These are phyloP conservation scores for Furcula furcula DNA, from an alignment of 2,888 invertebrate genomes.

Conservation along the genomic window DNA sequence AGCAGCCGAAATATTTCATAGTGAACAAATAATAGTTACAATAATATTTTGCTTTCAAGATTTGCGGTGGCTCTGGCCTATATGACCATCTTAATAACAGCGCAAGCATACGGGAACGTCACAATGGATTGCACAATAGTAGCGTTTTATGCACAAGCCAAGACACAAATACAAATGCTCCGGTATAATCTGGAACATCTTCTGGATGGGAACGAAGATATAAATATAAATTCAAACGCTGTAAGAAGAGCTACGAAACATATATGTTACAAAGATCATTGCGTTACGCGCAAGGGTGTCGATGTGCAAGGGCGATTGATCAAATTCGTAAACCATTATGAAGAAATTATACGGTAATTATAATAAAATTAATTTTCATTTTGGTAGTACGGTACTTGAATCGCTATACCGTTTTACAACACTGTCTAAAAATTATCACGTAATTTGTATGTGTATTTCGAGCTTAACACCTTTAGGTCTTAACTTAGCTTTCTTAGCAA, in stretches of 20 bases:
- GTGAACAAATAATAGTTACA: no score
- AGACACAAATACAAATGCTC: slow-evolving; percentile 56
- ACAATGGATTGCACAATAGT: slow-evolving; percentile 68
- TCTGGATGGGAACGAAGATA: slow-evolving; percentile 18
- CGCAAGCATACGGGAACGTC: slow-evolving; percentile 60
- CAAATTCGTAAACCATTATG: slow-evolving; percentile 51
- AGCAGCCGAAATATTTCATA: no score
- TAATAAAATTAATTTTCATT: no score
- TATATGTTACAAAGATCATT: no score
- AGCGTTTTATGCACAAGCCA: slow-evolving; percentile 57
- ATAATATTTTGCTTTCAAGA: slow-evolving; percentile 45
- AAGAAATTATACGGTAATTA: slow-evolving; percentile 50
- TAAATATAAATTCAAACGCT: slow-evolving; percentile 16
- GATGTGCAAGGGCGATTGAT: slow-evolving; percentile 45
- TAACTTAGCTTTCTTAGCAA: no score
- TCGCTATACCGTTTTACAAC: no score
- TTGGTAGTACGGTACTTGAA: no score
- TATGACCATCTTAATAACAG: slow-evolving; percentile 45
- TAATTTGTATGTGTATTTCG: no score
- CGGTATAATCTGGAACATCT: slow-evolving; percentile 56
- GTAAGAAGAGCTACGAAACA: no score
- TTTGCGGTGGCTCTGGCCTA: slow-evolving; percentile 49
- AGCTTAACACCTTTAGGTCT: no score
- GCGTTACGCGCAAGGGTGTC: no score
- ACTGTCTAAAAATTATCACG: no score